Evolutionary conservation across 2,888 invertebrate genomes (phyloP).

Genomic region (Cepaea hortensis): DNA sequence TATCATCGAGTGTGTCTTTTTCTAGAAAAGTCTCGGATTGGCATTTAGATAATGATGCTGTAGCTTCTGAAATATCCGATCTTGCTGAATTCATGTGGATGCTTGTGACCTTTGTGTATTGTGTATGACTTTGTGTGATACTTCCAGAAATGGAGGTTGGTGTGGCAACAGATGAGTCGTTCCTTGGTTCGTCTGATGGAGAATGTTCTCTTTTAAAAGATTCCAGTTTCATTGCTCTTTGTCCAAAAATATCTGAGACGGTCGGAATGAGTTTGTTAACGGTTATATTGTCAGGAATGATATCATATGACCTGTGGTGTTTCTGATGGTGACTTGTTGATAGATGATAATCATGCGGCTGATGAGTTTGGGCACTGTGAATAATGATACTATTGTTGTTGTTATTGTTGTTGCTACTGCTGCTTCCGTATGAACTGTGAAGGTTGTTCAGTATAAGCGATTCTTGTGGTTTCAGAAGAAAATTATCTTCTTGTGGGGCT

Average conservation of each 20-base stretch:
- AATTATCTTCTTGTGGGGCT: conserved; percentile 11
- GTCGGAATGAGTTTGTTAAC: not conserved
- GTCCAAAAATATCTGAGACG: not conserved
- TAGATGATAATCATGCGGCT: not conserved
- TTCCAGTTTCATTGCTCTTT: conserved; percentile 12
- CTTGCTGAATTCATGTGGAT: not conserved
- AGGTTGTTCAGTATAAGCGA: not conserved
- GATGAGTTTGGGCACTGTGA: not conserved
- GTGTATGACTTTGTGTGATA: not conserved
- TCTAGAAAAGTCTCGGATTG: not conserved
- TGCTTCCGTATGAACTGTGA: not conserved
- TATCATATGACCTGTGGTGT: not conserved
- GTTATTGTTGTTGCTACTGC: not conserved
- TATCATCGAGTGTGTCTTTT: not conserved
- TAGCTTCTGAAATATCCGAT: not conserved
- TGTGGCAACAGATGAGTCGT: not conserved
- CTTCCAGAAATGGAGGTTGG: not conserved
- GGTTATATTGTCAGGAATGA: not conserved
- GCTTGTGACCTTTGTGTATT: not conserved
- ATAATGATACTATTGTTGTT: not conserved
- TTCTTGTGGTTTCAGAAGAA: conserved; percentile 36
- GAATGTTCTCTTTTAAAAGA: not conserved
- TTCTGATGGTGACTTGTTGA: conserved; percentile 9
- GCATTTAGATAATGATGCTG: not conserved
- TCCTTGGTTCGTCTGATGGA: not conserved